Evolutionary conservation across 2,797 vertebrate species (phyloP), one percentile per base, ranked within the genome.

Genomic region (Liasis olivaceus): DNA sequence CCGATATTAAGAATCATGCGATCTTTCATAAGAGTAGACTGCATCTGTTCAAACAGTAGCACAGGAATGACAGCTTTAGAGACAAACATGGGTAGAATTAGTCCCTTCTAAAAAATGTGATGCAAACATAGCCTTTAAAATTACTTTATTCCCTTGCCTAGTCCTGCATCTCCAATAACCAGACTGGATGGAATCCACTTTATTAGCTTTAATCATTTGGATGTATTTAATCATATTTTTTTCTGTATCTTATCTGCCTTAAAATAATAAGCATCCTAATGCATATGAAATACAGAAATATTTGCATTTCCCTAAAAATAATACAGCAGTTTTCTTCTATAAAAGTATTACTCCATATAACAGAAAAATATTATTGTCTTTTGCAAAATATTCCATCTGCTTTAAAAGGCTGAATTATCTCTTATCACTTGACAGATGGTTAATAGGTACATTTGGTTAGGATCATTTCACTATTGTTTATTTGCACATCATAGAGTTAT

Each of bases 121-220:
- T 66, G 17, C 47, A 81, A 59, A 60, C 20, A 11, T 84, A 26
- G 63, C 47, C 77, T 85, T 95, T 92, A 87, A 0, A 0, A 93
- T 81, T 24, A 84, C 14, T 85, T 91, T 94, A 92, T 24, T 36
- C 0, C 0, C 1, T 87, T 93, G 69, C 59, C 94, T 91, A 31
- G 28, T 91, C n/a, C 1, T 12, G 0, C 77, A 56, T 93, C 47
- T 31, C 66, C 85, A 88, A 86, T 92, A 92, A 85, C 8, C 93
- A 31, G 92, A 54, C 64, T 93, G 2, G 4, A 11, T 85, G 20
- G 13, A 96, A 94, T 93, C 85, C 47, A 51, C 87, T 94, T 56
- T 89, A 92, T 95, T 90, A 95, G n/a, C 58, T 96, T 89, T 94
- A 92, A 96, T 88, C 72, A 87, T 72, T 66, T 59, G 94, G 31